Evolutionary conservation across 2,888 invertebrate species (phyloP).

Genomic region (Limnephilus marmoratus): DNA sequence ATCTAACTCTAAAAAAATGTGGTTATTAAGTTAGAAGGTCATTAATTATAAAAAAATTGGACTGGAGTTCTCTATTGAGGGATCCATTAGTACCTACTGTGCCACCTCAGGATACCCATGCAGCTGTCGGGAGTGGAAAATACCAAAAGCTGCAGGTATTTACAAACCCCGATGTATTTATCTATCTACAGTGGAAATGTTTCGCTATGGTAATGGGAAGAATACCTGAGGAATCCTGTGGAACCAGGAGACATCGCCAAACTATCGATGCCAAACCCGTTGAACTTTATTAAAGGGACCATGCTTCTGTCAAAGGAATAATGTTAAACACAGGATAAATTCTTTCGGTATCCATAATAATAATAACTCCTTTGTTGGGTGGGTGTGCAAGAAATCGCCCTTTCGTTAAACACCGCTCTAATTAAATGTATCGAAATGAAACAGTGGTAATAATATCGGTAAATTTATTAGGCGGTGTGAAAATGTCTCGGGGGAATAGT

Average conservation of each 20-base stretch:
- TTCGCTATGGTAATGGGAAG: neutral
- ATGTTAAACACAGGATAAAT: neutral
- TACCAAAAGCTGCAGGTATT: neutral
- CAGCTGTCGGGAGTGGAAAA: neutral
- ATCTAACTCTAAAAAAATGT: no score
- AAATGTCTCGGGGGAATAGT: slow-evolving; percentile 41
- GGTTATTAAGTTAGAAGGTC: no score
- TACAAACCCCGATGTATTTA: neutral
- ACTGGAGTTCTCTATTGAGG: no score
- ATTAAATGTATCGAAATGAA: neutral
- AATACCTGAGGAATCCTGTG: neutral
- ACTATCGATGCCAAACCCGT: neutral
- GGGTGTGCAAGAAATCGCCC: neutral
- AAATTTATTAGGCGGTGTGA: slow-evolving; percentile 41
- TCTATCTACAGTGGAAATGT: neutral
- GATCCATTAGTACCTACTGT: neutral
- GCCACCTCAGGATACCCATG: neutral
- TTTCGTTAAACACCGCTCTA: neutral
- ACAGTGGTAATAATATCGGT: slow-evolving; percentile 15
- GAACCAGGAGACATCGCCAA: neutral
- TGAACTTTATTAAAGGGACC: neutral
- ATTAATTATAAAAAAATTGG: no score
- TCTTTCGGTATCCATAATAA: neutral
- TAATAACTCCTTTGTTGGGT: neutral
- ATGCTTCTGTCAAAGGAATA: neutral